Evolutionary conservation across 1,140 invertebrate species (phyloP), one percentile per base, ranked within the genome.

Genomic region (Tyrophagus putrescentiae): DNA sequence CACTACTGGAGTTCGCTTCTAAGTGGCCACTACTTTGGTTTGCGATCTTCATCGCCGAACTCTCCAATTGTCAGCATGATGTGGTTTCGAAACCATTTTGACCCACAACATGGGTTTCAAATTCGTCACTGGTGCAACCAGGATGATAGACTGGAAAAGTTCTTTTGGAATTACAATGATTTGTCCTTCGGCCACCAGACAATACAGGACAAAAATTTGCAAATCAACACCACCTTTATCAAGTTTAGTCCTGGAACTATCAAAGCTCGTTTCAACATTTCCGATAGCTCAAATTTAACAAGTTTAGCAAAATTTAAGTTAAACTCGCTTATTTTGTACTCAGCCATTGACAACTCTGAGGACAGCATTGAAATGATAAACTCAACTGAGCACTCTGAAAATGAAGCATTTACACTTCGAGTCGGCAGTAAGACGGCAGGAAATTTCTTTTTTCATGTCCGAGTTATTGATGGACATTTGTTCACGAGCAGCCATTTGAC

Each of bases 71-170:
- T 88, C 69, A 94, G 92, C 33, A 72, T 98, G 1, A 96, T 98
- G 91, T 98, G 95, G 95, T 93, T 88, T 64, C 81, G 87, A 0
- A 80, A 79, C 56, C 73, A 77, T 64, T 70, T 82, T 16, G 48
- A 54, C 34, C 60, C 54, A 3, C 56, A 60, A 21, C 59, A 62
- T 44, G 44, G 28, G 2, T 16, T 68, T 67, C 31, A 68, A 53
- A 60, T 71, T 67, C 83, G 91, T 48, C 92, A 97, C 71, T 93
- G 85, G 86, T 97, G 93, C 73, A 84, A 93, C 62, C 87, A 94
- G 71, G 79, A 81, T 54, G 90, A 97, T 70, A 77, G 81, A 65
- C 73, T 98, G 23, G 74, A 83, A 16, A 79, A 75, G 52, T 87
- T 82, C 71, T 84, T 84, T 0, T 98, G 94, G 94, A 70, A 82